These are phyloP conservation scores for Myotis myotis DNA, from an alignment of 2,797 vertebrate genomes.

Conservation along the genomic window DNA sequence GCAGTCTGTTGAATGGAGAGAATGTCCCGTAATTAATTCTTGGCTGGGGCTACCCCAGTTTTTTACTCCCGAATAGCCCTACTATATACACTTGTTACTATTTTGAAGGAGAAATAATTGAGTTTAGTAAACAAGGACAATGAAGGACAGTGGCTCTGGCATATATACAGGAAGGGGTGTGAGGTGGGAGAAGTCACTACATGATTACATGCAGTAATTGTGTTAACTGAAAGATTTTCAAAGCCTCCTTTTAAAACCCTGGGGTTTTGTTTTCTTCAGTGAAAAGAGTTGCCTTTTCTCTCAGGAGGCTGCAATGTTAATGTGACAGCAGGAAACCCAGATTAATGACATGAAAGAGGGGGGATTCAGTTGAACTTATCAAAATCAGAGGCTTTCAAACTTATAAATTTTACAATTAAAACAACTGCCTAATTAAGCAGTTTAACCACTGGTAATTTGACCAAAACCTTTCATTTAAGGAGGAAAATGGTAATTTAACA, in stretches of 20 bases:
- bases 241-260: slow-evolving; percentile 32
- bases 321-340: slow-evolving; percentile 44
- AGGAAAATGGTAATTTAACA: slow-evolving; percentile 62
- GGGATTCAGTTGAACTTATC: slow-evolving; percentile 53
- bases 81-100: slow-evolving; percentile 28
- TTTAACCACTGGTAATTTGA: slow-evolving; percentile 64
- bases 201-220: background rate
- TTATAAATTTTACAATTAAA: slow-evolving; percentile 66
- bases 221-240: slow-evolving; percentile 42
- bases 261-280: slow-evolving; percentile 47
- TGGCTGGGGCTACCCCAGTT: background rate
- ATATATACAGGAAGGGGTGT: background rate
- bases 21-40: slow-evolving; percentile 54
- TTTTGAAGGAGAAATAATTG: slow-evolving; percentile 51
- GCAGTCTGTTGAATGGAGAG: background rate
- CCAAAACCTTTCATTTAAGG: slow-evolving; percentile 68
- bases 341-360: slow-evolving; percentile 31
- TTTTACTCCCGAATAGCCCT: background rate
- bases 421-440: slow-evolving; percentile 70
- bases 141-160: slow-evolving; percentile 29
- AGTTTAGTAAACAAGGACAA: slow-evolving; percentile 46
- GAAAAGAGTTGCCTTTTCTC: slow-evolving; percentile 31
- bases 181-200: background rate
- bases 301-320: slow-evolving; percentile 30
- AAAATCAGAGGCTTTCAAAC: slow-evolving; percentile 62